These are phyloP conservation scores for Actinostola sp. DNA, from an alignment of 92 coral and sea anemone genomes.

Conservation along the genomic window DNA sequence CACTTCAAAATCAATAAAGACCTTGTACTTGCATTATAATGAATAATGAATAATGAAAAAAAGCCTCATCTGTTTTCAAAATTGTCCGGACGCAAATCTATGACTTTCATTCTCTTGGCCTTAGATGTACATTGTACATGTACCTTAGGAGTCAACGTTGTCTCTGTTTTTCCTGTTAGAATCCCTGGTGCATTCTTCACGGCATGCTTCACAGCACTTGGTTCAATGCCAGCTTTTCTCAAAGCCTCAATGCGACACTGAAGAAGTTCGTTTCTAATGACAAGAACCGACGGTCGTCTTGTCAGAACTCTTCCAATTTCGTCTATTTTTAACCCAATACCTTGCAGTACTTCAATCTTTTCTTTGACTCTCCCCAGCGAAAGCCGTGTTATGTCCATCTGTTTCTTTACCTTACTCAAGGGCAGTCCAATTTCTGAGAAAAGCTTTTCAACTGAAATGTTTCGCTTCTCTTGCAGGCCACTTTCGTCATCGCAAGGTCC, in stretches of 20 bases:
- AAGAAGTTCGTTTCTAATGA: constrained; percentile 60
- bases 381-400: constrained; percentile 49
- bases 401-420: constrained; percentile 28
- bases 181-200: constrained; percentile 85
- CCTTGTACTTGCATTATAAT: too few species aligned
- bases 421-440: constrained; percentile 41
- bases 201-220: constrained; percentile 60
- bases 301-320: constrained; percentile 59
- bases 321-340: constrained; percentile 45
- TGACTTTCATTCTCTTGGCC: too few species aligned
- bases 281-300: constrained; percentile 75
- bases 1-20: too few species aligned
- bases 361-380: constrained; percentile 50
- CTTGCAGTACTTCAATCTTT: constrained; percentile 41
- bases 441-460: constrained; percentile 39
- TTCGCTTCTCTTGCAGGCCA: constrained; percentile 16
- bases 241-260: constrained; percentile 59
- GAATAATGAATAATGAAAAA: too few species aligned
- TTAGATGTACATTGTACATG: too few species aligned
- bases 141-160: constrained; percentile 75
- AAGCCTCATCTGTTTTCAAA: too few species aligned
- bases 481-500: background rate
- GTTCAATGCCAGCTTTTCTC: constrained; percentile 69
- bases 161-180: constrained; percentile 75
- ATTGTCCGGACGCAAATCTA: too few species aligned